Conservation (phyloP, 1,140 invertebrate genomes). For the Tetramorium alpestre region DNA sequence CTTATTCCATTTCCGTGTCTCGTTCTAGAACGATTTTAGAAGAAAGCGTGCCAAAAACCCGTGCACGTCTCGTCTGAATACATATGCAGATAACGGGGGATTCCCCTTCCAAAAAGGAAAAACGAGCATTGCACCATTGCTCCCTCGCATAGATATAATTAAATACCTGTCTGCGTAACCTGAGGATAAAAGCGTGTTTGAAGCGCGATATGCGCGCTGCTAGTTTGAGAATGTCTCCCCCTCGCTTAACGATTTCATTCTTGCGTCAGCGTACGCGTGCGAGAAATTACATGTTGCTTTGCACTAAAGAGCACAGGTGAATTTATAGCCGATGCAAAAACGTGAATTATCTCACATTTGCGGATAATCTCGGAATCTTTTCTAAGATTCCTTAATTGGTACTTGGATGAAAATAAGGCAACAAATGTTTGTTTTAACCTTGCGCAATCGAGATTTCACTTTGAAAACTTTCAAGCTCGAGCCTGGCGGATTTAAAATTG, state of each 20-base stretch:
- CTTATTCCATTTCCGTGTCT: constrained; percentile 66
- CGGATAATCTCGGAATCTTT: not conserved
- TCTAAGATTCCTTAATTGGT: not conserved
- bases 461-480: not conserved
- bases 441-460: not conserved
- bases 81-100: constrained; percentile 67
- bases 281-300: constrained; percentile 19
- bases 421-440: too few species aligned
- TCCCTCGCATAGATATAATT: constrained; percentile 39
- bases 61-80: constrained; percentile 59
- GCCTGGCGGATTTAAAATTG: not conserved
- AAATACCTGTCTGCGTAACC: constrained; percentile 23
- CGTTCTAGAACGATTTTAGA: constrained; percentile 63
- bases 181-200: constrained; percentile 11
- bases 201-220: not conserved
- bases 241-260: constrained; percentile 5
- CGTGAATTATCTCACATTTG: not conserved
- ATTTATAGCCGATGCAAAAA: not conserved
- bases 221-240: not conserved
- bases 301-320: constrained; percentile 24
- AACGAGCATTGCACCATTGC: constrained; percentile 10
- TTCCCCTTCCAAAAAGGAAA: constrained; percentile 9
- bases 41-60: constrained; percentile 66
- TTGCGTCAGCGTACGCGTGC: constrained; percentile 21
- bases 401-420: not conserved